Conservation (phyloP, 2,888 invertebrate genomes). For the Alsophila aescularia region DNA sequence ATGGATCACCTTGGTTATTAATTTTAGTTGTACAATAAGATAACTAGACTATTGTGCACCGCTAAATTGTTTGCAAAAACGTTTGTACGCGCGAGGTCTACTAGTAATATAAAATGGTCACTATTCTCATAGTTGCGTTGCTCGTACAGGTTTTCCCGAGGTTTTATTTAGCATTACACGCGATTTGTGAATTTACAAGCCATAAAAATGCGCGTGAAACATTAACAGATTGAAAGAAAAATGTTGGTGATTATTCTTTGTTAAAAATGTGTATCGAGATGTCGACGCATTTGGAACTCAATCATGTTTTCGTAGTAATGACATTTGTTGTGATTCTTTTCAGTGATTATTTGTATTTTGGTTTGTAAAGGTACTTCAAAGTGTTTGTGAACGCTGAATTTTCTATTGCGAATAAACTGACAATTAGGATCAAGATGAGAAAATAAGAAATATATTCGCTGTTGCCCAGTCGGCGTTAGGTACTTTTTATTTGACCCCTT, state of each 20-base stretch:
- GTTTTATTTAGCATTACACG: constrained; percentile 35
- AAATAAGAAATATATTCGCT: not conserved
- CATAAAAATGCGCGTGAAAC: constrained; percentile 36
- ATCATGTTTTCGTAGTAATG: constrained; percentile 25
- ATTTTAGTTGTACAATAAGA: too few species aligned
- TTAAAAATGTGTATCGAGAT: constrained; percentile 27
- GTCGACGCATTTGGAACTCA: constrained; percentile 19
- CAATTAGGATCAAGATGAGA: too few species aligned
- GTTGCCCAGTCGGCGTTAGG: too few species aligned
- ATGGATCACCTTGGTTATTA: too few species aligned
- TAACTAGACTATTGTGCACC: too few species aligned
- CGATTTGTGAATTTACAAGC: constrained; percentile 44
- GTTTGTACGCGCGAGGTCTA: too few species aligned
- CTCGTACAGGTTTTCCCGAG: not conserved
- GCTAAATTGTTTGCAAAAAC: too few species aligned
- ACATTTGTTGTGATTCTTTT: constrained; percentile 4
- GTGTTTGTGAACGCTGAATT: too few species aligned
- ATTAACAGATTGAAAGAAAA: constrained; percentile 35
- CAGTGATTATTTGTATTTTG: not conserved
- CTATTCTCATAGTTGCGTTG: not conserved
- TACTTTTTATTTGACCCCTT: too few species aligned
- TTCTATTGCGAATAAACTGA: too few species aligned
- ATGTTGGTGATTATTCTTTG: constrained; percentile 32
- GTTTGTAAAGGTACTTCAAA: not conserved
- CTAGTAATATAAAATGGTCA: not conserved